Conservation (phyloP, 2,113 vertebrate genomes). For the Alexandromys fortis region DNA sequence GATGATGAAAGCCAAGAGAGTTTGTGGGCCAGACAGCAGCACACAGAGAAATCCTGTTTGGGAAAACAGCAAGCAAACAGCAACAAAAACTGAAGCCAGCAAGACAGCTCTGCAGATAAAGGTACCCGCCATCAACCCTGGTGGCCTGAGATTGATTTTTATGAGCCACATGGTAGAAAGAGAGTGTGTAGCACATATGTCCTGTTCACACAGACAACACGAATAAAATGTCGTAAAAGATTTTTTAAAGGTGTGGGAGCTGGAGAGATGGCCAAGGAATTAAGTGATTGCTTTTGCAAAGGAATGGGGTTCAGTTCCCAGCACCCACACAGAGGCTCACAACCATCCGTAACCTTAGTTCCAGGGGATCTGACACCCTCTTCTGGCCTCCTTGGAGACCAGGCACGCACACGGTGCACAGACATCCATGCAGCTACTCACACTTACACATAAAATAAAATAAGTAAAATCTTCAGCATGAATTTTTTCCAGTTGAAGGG, state of each 20-base stretch:
- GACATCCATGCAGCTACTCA: too few species aligned
- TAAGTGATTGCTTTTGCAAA: not conserved
- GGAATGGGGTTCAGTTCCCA: not conserved
- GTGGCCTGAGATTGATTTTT: not conserved
- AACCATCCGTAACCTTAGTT: not conserved
- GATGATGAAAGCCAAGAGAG: not conserved
- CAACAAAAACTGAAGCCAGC: not conserved
- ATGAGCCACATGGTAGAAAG: not conserved
- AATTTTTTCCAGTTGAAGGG: not conserved
- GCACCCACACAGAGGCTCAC: not conserved
- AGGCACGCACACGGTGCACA: not conserved
- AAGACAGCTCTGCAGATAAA: not conserved
- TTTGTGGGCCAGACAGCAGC: not conserved
- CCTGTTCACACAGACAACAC: not conserved
- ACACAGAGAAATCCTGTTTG: not conserved
- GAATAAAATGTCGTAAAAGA: not conserved
- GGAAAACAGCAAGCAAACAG: not conserved
- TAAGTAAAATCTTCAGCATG: not conserved
- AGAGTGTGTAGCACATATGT: not conserved
- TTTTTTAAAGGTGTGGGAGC: not conserved
- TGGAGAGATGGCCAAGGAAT: not conserved
- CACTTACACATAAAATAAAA: not conserved
- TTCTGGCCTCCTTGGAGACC: not conserved
- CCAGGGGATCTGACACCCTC: not conserved
- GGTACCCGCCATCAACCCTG: not conserved